Conservation (phyloP, 2,888 invertebrate genomes). For the Drosophila meridiana region DNA sequence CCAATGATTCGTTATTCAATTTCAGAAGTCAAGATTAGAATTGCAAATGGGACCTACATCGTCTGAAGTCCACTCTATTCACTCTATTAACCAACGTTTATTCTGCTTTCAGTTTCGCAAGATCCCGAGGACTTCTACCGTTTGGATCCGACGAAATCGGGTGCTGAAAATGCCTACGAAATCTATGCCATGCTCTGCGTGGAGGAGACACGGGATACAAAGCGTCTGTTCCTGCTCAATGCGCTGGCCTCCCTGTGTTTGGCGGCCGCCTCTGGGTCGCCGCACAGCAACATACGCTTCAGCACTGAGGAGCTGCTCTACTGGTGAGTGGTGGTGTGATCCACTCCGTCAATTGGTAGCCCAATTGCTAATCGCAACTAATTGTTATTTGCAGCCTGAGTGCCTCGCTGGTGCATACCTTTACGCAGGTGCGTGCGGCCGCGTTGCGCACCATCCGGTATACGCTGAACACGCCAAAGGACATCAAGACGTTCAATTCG, state of each 20-base stretch:
- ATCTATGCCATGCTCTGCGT: conserved; percentile 88
- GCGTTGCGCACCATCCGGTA: conserved; percentile 95
- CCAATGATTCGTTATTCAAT: background rate
- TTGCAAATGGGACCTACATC: background rate
- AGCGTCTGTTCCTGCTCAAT: conserved; percentile 94
- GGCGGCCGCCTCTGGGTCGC: conserved; percentile 57
- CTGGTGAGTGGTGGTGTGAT: conserved; percentile 87
- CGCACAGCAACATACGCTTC: conserved; percentile 87
- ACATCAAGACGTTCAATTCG: conserved; percentile 91
- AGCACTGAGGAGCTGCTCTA: conserved; percentile 92
- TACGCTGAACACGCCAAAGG: conserved; percentile 91
- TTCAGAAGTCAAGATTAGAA: background rate
- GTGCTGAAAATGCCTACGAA: conserved; percentile 88
- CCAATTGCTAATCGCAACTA: background rate
- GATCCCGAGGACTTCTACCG: conserved; percentile 88
- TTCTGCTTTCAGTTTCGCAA: conserved; percentile 73
- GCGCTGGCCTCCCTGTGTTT: conserved; percentile 91
- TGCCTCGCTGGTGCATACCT: conserved; percentile 93
- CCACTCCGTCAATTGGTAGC: background rate
- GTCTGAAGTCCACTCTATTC: too few species aligned
- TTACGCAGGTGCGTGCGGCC: conserved; percentile 95
- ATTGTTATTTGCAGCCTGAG: conserved; percentile 88
- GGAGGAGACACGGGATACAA: conserved; percentile 88
- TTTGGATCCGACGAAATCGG: conserved; percentile 87
- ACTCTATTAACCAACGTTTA: background rate